Evolutionary conservation across 2,797 vertebrate species (phyloP), one percentile per base, ranked within the genome.

Genomic region (Glyptemys insculpta): DNA sequence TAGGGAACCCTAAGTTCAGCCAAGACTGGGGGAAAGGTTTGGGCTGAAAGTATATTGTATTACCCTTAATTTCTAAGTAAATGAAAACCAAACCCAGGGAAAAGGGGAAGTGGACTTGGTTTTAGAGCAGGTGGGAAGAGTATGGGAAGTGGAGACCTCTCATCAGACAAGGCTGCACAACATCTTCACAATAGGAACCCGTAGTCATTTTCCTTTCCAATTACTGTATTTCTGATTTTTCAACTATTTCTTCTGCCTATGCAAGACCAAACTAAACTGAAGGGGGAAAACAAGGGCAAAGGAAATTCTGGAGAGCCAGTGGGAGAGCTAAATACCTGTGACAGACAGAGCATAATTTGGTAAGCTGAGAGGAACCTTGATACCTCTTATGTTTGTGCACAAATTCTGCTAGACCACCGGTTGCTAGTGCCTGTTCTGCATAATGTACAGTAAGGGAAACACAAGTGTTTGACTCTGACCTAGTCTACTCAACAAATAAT

Each of bases 391-490:
- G 19, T 23, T 37, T 23, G n/a, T 37, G 65, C n/a, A 68, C n/a
- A 68, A 68, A 68, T 68, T 68, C n/a, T 37, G n/a, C 65, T 68
- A 65, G 34, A 65, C 16, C 34, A 65, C 16, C 4, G 7, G 62
- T 68, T 37, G 9, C 18, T 41, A 12, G 37, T 31, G 29, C 74
- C 25, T 16, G 25, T 31, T 47, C 44, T 49, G 41, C 41, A 76
- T 78, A 31, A 78, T 31, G 12, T 49, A 49, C 27, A 29, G 7
- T 31, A 78, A 31, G 44, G 44, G 74, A 78, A 78, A 49, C 41
- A 72, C 21, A 37, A 37, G 21, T 25, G 49, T 3, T 92, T 7
- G 21, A 87, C 53, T 68, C 34, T 0, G 0, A 76, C 14, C 68
- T 12, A 87, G 5, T 49, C 47, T 65, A 34, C 72, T 91, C 85